Conservation (phyloP, 2,113 vertebrate species). For the Heterocephalus glaber region DNA sequence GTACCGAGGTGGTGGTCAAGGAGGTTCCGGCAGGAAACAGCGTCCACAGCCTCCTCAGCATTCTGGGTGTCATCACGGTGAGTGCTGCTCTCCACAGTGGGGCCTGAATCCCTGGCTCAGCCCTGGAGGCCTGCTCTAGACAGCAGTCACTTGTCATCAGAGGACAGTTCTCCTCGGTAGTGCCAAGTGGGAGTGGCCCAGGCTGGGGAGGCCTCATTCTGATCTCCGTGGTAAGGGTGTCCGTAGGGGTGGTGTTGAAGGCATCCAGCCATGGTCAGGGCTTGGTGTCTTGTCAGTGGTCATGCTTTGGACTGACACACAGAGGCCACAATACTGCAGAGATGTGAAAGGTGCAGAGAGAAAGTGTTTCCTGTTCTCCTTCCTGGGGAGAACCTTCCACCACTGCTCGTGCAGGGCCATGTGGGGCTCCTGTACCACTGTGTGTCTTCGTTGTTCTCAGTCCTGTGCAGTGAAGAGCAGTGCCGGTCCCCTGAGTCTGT, state of each 20-base stretch:
- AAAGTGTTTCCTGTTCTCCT: not conserved
- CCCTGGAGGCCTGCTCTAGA: not conserved
- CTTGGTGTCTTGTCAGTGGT: too few species aligned
- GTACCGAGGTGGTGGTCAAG: constrained; percentile 93
- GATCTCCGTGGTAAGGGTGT: not conserved
- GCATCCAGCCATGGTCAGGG: not conserved
- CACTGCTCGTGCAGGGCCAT: not conserved
- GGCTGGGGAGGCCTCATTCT: not conserved
- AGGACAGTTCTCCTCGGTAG: not conserved
- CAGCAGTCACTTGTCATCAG: not conserved
- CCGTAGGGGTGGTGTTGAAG: not conserved
- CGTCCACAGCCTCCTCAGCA: constrained; percentile 96
- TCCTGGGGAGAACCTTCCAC: not conserved
- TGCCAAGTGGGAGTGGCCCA: rapidly evolving
- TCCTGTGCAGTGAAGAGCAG: not conserved
- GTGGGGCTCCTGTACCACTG: not conserved
- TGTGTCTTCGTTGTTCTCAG: not conserved
- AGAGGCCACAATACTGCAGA: rapidly evolving
- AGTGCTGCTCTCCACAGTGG: constrained; percentile 52
- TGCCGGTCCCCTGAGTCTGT: rapidly evolving
- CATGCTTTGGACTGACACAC: rapidly evolving
- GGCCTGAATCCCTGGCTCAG: too few species aligned
- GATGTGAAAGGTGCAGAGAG: rapidly evolving
- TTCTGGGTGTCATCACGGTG: constrained; percentile 95
- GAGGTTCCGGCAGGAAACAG: constrained; percentile 95